Conservation (phyloP, 2,888 invertebrate genomes). For the Phaedon cochleariae region DNA sequence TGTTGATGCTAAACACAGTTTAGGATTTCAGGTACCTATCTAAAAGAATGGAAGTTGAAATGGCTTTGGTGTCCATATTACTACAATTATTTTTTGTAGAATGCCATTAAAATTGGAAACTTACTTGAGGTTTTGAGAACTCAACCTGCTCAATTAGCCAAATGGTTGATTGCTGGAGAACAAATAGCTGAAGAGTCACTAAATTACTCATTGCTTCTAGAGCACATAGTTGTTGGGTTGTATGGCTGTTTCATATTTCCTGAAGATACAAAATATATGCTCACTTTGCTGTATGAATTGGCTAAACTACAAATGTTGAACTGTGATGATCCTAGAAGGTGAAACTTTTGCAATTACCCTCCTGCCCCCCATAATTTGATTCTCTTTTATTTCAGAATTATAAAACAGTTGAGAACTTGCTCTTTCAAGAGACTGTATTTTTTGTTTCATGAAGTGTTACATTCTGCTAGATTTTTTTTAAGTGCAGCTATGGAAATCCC, state of each 20-base stretch:
- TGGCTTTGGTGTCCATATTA: not conserved
- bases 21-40: slow-evolving; percentile 80
- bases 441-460: slow-evolving; percentile 87
- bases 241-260: slow-evolving; percentile 80
- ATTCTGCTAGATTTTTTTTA: slow-evolving; percentile 91
- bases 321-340: slow-evolving; percentile 73
- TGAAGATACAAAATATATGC: slow-evolving; percentile 75
- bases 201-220: slow-evolving; percentile 60
- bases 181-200: slow-evolving; percentile 59
- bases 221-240: slow-evolving; percentile 71
- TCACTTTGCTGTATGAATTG: slow-evolving; percentile 72
- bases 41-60: not conserved
- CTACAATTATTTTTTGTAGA: slow-evolving; percentile 53
- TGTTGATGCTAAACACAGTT: slow-evolving; percentile 82
- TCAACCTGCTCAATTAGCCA: slow-evolving; percentile 75
- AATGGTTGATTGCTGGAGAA: slow-evolving; percentile 75
- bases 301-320: slow-evolving; percentile 77
- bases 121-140: slow-evolving; percentile 74
- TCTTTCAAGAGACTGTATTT: slow-evolving; percentile 88
- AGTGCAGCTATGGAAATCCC: slow-evolving; percentile 92
- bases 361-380: no score
- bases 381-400: slow-evolving; percentile 73
- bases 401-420: slow-evolving; percentile 81
- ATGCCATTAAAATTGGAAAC: slow-evolving; percentile 72
- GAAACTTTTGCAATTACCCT: slow-evolving; percentile 28